Percentiles rank a stretch among this genome's conserved stretches.
Conservation (phyloP, 2,797 vertebrate genomes). For the Antennarius maculatus region DNA sequence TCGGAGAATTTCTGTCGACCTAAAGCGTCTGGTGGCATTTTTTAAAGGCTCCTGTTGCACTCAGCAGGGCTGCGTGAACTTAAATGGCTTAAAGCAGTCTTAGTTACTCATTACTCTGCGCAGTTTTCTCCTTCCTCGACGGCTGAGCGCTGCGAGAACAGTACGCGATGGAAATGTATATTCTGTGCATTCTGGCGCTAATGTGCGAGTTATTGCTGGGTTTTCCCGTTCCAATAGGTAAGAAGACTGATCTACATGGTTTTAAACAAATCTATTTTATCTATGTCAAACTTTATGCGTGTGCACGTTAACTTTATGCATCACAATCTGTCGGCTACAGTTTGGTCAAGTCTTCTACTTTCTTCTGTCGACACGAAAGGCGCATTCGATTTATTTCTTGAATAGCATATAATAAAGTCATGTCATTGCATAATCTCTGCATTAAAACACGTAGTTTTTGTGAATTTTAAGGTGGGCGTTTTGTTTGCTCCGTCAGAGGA, state of each 20-base stretch:
- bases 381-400: too few relatives aligned
- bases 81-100: slow-evolving; percentile 40
- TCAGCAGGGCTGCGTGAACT: neutral
- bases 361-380: too few relatives aligned
- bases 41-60: neutral
- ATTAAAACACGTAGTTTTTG: too few relatives aligned
- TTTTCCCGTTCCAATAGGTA: slow-evolving; percentile 59
- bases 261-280: neutral
- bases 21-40: neutral
- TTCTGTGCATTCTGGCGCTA: slow-evolving; percentile 25
- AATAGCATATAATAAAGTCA: too few relatives aligned
- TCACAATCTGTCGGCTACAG: too few relatives aligned
- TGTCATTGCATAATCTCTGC: too few relatives aligned
- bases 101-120: slow-evolving; percentile 6
- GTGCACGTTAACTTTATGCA: too few relatives aligned
- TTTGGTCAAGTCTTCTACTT: too few relatives aligned
- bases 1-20: too few relatives aligned
- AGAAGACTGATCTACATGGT: slow-evolving; percentile 14
- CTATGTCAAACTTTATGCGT: neutral
- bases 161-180: slow-evolving; percentile 29
- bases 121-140: neutral
- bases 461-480: too few relatives aligned
- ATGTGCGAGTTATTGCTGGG: neutral
- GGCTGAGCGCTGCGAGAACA: neutral
- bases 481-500: too few relatives aligned